Evolutionary conservation across 2,113 vertebrate species (phyloP).

Genomic region (Gambusia affinis): DNA sequence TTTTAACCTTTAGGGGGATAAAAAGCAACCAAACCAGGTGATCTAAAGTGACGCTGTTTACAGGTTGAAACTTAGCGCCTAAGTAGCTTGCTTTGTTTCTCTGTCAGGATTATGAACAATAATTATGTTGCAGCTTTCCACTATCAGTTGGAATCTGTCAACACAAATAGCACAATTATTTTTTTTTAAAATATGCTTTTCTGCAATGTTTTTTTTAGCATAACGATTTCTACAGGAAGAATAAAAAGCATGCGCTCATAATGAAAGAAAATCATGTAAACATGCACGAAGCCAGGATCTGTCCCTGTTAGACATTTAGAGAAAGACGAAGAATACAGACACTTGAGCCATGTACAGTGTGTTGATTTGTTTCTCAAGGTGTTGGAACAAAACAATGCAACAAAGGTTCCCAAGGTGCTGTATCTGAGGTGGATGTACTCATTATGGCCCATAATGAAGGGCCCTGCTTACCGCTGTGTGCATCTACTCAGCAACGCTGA

Average conservation of each 20-base stretch:
- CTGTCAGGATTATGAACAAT: slow-evolving; percentile 8
- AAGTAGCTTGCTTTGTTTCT: background rate
- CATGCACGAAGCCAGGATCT: slow-evolving; percentile 40
- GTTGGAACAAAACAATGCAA: slow-evolving; percentile 77
- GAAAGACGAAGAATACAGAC: slow-evolving; percentile 38
- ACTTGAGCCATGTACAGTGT: slow-evolving; percentile 68
- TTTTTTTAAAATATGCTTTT: slow-evolving; percentile 18
- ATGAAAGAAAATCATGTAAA: slow-evolving; percentile 57
- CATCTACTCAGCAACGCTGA: slow-evolving; percentile 78
- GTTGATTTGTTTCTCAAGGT: slow-evolving; percentile 72
- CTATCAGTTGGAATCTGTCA: slow-evolving; percentile 9
- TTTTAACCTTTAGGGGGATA: background rate
- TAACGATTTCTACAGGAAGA: slow-evolving; percentile 47
- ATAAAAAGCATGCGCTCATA: slow-evolving; percentile 42
- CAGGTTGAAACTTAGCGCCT: slow-evolving; percentile 14
- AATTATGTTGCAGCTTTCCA: slow-evolving; percentile 2
- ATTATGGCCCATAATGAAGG: slow-evolving; percentile 84
- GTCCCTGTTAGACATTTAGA: slow-evolving; percentile 53
- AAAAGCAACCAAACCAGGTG: slow-evolving; percentile 12
- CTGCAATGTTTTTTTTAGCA: slow-evolving; percentile 3
- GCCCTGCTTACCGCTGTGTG: slow-evolving; percentile 79
- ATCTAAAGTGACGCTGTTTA: slow-evolving; percentile 1
- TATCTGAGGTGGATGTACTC: slow-evolving; percentile 80
- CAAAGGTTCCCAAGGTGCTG: slow-evolving; percentile 76
- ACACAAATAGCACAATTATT: slow-evolving; percentile 9